These are phyloP conservation scores for Dipodomys merriami DNA, from an alignment of 2,113 vertebrate species.

Conservation along the genomic window DNA sequence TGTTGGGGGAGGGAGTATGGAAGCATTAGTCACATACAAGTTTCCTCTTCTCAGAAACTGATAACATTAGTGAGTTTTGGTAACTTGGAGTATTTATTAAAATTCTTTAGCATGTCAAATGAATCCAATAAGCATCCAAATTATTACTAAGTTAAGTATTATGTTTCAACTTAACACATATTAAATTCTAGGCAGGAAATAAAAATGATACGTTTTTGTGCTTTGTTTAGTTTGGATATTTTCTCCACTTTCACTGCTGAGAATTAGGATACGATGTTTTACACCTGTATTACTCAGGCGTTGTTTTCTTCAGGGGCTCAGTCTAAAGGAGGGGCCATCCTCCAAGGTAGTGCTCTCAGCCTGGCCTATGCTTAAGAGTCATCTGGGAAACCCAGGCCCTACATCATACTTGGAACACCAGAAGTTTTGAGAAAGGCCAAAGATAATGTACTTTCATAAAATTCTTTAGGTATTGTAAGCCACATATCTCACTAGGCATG, in stretches of 20 bases:
- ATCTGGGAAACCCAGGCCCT: background rate
- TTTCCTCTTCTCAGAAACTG: slow-evolving; percentile 58
- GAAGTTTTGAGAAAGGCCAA: background rate
- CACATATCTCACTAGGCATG: background rate
- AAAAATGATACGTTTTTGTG: slow-evolving; percentile 6
- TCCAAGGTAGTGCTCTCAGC: background rate
- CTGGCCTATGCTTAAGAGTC: background rate
- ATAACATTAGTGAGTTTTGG: slow-evolving; percentile 44
- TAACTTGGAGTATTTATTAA: slow-evolving; percentile 53
- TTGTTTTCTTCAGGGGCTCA: background rate
- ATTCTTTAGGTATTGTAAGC: background rate
- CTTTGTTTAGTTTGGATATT: slow-evolving; percentile 4
- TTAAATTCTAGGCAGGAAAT: slow-evolving; percentile 9
- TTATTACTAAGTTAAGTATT: slow-evolving; percentile 6
- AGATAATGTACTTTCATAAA: background rate
- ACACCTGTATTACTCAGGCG: background rate
- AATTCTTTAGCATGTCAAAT: slow-evolving; percentile 33
- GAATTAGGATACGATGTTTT: background rate
- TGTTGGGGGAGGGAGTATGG: background rate
- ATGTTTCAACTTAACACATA: slow-evolving; percentile 24
- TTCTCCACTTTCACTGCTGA: background rate
- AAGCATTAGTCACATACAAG: slow-evolving; percentile 49
- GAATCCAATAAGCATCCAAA: slow-evolving; percentile 15
- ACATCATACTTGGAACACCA: background rate
- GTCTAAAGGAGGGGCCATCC: background rate